Evolutionary conservation across 1,140 invertebrate species (phyloP).

Genomic region (Drosophila setifemur): DNA sequence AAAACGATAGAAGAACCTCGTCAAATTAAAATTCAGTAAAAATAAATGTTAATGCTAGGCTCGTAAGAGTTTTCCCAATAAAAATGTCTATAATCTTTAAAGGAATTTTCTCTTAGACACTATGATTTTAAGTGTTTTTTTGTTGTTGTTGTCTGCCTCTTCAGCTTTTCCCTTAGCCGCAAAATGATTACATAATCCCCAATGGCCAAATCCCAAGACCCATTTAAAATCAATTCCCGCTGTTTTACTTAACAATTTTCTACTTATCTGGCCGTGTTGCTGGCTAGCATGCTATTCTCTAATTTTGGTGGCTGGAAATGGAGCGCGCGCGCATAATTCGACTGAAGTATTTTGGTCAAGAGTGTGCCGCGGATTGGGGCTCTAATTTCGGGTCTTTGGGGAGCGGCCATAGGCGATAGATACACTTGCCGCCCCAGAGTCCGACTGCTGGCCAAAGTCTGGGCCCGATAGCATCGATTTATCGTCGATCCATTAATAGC

Average conservation of each 20-base stretch:
- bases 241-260: conserved; percentile 55
- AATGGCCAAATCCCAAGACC: conserved; percentile 5
- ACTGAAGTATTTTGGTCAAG: conserved; percentile 29
- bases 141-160: neutral
- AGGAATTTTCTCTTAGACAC: too few relatives aligned
- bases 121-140: too few relatives aligned
- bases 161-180: neutral
- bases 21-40: too few relatives aligned
- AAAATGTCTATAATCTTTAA: too few relatives aligned
- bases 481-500: conserved; percentile 73
- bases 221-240: conserved; percentile 65
- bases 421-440: conserved; percentile 48
- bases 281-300: conserved; percentile 50
- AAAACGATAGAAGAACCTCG: too few relatives aligned
- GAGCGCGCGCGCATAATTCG: conserved; percentile 53
- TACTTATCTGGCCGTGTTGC: conserved; percentile 32
- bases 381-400: conserved; percentile 31
- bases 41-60: too few relatives aligned
- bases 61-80: neutral
- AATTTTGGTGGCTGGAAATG: conserved; percentile 59
- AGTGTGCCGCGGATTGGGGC: conserved; percentile 26
- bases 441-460: conserved; percentile 6
- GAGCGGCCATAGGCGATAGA: conserved; percentile 60
- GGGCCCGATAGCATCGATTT: conserved; percentile 44
- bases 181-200: conserved; percentile 46